These are phyloP conservation scores for Drosophila stalkeri DNA, from an alignment of 2,888 invertebrate genomes.

Conservation along the genomic window DNA sequence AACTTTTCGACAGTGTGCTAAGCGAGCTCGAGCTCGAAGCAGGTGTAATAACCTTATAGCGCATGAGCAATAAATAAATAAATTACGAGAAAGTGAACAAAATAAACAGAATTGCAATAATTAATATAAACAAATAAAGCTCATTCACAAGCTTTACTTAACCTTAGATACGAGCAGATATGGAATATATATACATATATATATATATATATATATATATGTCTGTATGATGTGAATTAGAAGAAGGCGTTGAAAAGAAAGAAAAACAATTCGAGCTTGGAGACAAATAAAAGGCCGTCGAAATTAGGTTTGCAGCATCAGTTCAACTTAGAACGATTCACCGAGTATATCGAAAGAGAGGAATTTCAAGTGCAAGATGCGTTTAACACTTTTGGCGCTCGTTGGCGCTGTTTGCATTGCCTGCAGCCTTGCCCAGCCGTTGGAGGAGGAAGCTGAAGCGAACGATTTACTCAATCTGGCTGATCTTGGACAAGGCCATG, in stretches of 20 bases:
- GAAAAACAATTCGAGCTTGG: background rate
- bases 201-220: too few relatives aligned
- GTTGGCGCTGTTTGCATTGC: slow-evolving; percentile 50
- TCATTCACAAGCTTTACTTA: background rate
- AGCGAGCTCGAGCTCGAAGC: slow-evolving; percentile 5
- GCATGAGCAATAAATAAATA: slow-evolving; percentile 30
- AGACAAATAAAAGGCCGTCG: slow-evolving; percentile 37
- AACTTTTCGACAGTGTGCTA: slow-evolving; percentile 10
- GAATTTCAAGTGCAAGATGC: slow-evolving; percentile 45
- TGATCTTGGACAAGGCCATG: slow-evolving; percentile 37
- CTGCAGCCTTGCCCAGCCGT: slow-evolving; percentile 27
- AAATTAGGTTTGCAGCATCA: slow-evolving; percentile 22
- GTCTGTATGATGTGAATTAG: slow-evolving; percentile 25
- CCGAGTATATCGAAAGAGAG: background rate
- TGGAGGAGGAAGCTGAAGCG: slow-evolving; percentile 24
- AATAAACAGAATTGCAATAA: slow-evolving; percentile 21
- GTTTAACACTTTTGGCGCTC: slow-evolving; percentile 57
- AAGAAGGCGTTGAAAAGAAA: background rate
- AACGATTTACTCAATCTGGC: slow-evolving; percentile 47
- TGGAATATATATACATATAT: background rate
- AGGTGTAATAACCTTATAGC: slow-evolving; percentile 29
- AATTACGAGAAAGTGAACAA: slow-evolving; percentile 29
- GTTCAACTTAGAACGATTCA: slow-evolving; percentile 18
- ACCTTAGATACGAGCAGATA: background rate
- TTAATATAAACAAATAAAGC: slow-evolving; percentile 1